These are phyloP conservation scores for Rhynchomys soricoides DNA, from an alignment of 2,113 vertebrate genomes.

Conservation along the genomic window DNA sequence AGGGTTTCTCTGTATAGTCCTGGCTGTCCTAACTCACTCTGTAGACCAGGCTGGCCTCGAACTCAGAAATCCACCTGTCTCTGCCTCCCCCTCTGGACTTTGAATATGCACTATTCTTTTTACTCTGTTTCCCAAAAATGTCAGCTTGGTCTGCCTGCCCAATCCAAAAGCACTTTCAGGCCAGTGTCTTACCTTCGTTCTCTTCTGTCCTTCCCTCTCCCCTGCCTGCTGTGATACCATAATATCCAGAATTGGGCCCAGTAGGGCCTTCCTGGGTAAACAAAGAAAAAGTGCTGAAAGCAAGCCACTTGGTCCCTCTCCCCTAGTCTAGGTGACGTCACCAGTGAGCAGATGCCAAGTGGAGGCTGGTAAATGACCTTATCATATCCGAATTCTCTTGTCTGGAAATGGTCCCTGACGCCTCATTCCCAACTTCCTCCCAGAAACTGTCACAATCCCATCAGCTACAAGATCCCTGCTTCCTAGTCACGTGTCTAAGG, in stretches of 20 bases:
- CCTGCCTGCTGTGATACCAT: background rate
- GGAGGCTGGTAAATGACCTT: accelerated
- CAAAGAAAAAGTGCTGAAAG: too few species aligned
- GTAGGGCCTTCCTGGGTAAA: background rate
- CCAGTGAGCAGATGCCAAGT: background rate
- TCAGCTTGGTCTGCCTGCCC: background rate
- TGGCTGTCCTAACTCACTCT: too few species aligned
- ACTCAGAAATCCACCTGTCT: too few species aligned
- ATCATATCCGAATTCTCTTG: background rate
- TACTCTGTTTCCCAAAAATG: background rate
- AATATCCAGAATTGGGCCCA: background rate
- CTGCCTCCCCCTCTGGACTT: accelerated
- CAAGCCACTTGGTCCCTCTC: accelerated
- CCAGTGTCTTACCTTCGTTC: background rate
- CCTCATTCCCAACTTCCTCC: background rate
- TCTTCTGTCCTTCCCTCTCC: background rate
- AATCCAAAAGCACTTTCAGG: background rate
- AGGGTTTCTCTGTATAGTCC: too few species aligned
- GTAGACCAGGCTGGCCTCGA: too few species aligned
- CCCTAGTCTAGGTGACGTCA: background rate
- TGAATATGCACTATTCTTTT: background rate
- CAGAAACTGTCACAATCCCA: background rate
- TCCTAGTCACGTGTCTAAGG: background rate
- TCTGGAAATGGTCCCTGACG: background rate
- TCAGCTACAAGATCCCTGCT: background rate